phyloP scores from a whole-genome alignment of 2,797 vertebrate genomes.

The Squalus acanthias region DNA sequence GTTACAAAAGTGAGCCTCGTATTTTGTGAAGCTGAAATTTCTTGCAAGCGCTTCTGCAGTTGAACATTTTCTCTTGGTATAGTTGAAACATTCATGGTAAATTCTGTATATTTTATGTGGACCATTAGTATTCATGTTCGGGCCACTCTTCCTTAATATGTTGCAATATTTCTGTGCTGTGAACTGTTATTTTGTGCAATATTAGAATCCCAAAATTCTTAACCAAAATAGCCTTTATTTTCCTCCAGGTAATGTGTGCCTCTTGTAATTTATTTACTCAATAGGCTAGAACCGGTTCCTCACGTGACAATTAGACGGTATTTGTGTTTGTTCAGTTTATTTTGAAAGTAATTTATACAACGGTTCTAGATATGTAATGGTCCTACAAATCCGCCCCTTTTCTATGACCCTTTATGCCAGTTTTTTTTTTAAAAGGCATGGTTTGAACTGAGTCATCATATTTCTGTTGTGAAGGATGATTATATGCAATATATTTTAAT shows the following conservation, averaged over 20 bases:
- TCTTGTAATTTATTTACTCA: background rate
- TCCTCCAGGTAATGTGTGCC: background rate
- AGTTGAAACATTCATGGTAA: background rate
- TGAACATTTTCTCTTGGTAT: background rate
- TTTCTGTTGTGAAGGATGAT: background rate
- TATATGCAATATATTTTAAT: constrained; percentile 20
- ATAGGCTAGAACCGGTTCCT: background rate
- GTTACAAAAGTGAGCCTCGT: background rate
- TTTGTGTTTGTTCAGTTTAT: background rate
- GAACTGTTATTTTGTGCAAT: background rate
- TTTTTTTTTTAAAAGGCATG: background rate
- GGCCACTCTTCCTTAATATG: background rate
- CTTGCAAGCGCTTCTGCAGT: background rate
- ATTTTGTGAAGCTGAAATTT: background rate
- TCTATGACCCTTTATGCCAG: background rate
- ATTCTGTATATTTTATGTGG: background rate
- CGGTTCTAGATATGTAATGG: background rate
- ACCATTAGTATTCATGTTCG: background rate
- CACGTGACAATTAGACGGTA: background rate
- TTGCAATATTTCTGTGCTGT: background rate
- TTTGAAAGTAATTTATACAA: background rate
- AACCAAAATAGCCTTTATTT: background rate
- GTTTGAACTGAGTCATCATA: constrained; percentile 12
- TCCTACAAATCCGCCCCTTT: background rate
- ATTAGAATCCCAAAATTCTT: background rate